These are phyloP conservation scores for Drosophila mayaguana DNA, from an alignment of 2,888 invertebrate species.

Conservation along the genomic window DNA sequence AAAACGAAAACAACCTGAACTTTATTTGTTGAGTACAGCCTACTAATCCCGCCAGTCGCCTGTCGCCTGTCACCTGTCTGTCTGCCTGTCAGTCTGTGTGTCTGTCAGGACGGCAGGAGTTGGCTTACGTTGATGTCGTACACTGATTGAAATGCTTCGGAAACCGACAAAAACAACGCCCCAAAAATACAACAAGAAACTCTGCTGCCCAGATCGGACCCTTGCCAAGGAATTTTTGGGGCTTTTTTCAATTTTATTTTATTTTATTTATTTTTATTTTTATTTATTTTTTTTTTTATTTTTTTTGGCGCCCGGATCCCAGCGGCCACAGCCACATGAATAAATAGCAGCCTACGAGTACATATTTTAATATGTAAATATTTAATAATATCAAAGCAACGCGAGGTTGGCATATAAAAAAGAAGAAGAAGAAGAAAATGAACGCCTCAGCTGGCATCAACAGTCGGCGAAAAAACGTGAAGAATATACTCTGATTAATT, in stretches of 20 bases:
- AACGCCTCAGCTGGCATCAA: constrained; percentile 13
- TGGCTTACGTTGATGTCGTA: constrained; percentile 47
- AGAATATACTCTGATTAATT: constrained; percentile 39
- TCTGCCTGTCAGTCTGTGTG: constrained; percentile 29
- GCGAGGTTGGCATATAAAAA: constrained; percentile 52
- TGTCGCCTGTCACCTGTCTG: constrained; percentile 29
- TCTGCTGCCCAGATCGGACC: constrained; percentile 21
- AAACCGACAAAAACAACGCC: constrained; percentile 19
- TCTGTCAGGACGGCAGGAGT: constrained; percentile 18
- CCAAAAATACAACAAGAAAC: neutral
- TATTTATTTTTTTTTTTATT: neutral
- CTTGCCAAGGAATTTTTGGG: constrained; percentile 31
- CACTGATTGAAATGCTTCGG: constrained; percentile 57
- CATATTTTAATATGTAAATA: constrained; percentile 75
- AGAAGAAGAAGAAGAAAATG: neutral
- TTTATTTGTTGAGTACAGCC: constrained; percentile 10
- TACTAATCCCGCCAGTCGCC: constrained; percentile 40
- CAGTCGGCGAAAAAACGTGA: constrained; percentile 8
- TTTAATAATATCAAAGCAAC: constrained; percentile 75
- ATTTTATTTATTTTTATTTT: constrained; percentile 11
- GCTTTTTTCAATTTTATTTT: constrained; percentile 24
- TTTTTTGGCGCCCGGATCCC: constrained; percentile 23
- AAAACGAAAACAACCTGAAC: neutral
- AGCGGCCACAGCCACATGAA: constrained; percentile 43
- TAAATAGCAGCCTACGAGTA: constrained; percentile 56